Evolutionary conservation across 1,140 invertebrate species (phyloP).

Genomic region (Sinonovacula constricta): DNA sequence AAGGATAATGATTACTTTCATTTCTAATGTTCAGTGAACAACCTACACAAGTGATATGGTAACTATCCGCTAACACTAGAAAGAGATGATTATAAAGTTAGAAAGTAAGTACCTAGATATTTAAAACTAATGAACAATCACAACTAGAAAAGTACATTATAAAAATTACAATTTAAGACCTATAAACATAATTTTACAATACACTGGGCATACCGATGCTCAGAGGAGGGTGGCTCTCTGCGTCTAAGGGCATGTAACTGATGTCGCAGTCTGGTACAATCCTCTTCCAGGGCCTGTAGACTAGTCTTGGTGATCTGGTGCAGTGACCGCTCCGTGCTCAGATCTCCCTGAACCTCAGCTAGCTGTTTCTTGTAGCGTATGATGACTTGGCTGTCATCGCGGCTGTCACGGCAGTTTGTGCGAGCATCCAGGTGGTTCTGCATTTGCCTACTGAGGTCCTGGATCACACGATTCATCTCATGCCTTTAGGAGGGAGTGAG

Average conservation of each 20-base stretch:
- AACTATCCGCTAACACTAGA: too few relatives aligned
- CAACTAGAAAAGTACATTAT: too few relatives aligned
- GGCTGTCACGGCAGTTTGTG: conserved; percentile 25
- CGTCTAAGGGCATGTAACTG: conserved; percentile 59
- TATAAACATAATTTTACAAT: too few relatives aligned
- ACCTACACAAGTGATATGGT: too few relatives aligned
- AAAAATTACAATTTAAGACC: too few relatives aligned
- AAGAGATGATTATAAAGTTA: too few relatives aligned
- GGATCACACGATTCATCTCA: conserved; percentile 72
- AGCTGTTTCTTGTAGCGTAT: conserved; percentile 48
- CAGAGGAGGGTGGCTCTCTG: conserved; percentile 51
- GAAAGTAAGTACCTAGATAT: too few relatives aligned
- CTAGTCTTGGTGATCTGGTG: conserved; percentile 71
- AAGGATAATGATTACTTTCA: too few relatives aligned
- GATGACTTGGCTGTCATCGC: not conserved
- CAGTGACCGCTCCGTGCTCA: conserved; percentile 71
- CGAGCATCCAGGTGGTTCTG: conserved; percentile 64
- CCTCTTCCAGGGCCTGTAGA: conserved; percentile 70
- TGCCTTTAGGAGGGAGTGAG: conserved; percentile 55
- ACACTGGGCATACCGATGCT: conserved; percentile 55
- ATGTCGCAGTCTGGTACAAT: conserved; percentile 66
- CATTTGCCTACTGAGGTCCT: conserved; percentile 70
- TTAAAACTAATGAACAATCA: too few relatives aligned
- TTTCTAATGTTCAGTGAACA: too few relatives aligned
- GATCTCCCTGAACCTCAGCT: conserved; percentile 61